phyloP scores from a whole-genome alignment of 2,888 invertebrate genomes.

The Blastobasis adustella region DNA sequence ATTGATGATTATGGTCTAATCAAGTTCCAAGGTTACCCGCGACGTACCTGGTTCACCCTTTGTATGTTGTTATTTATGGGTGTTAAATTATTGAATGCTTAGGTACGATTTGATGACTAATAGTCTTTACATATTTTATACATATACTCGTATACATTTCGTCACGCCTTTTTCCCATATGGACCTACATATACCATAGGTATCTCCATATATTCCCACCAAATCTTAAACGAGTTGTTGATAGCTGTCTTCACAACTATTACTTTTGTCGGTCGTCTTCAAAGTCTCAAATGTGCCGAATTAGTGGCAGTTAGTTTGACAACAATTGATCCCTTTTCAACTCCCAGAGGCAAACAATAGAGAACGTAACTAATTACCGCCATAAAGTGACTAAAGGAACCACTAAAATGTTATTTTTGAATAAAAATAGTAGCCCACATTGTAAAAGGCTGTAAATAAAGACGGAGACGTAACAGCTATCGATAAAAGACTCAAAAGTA shows the following conservation, averaged over 20 bases:
- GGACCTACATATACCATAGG: no score
- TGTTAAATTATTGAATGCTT: no score
- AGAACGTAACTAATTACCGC: slow-evolving; percentile 48
- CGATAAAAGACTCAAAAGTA: slow-evolving; percentile 35
- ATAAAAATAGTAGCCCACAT: slow-evolving; percentile 38
- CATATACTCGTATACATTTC: no score
- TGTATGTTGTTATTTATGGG: no score
- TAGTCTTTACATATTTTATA: no score
- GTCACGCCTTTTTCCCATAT: no score
- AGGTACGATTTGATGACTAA: no score
- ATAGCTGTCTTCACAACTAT: slow-evolving; percentile 14
- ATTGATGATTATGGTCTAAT: no score
- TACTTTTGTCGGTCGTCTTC: slow-evolving; percentile 17
- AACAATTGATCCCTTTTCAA: slow-evolving; percentile 20
- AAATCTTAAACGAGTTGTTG: slow-evolving; percentile 2
- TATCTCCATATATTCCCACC: no score
- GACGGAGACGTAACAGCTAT: slow-evolving; percentile 20
- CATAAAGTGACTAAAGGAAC: slow-evolving; percentile 30
- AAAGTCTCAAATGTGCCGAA: slow-evolving; percentile 18
- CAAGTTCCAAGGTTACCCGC: no score
- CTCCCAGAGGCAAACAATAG: slow-evolving; percentile 22
- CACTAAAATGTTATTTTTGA: slow-evolving; percentile 24
- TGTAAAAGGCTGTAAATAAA: slow-evolving; percentile 43
- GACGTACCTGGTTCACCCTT: no score
- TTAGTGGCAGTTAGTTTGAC: slow-evolving; percentile 19